Base-by-base conservation (phyloP, 2,888 invertebrate species). In the Notocelia uddmanniana region DNA sequence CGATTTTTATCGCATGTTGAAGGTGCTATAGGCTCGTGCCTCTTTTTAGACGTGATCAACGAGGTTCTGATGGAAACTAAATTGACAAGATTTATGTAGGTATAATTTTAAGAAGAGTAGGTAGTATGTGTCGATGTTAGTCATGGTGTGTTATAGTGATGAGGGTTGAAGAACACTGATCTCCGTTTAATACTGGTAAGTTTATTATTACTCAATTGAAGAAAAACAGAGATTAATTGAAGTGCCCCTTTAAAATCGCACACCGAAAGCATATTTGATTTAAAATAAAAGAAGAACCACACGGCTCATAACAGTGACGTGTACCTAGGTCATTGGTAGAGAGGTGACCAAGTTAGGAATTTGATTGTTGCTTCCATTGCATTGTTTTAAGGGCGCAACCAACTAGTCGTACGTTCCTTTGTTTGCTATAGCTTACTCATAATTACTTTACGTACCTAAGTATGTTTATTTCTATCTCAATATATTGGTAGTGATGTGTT, bases 21-120 rank as follows among this genome's bases (percentile, higher is more conserved):
- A 81, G 87, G 87, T 87, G 87, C 87, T 87, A 85, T 81, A 82
- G 83, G 84, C 83, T 76, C 80, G 84, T 85, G 85, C 85, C 85
- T 79, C 57, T 9, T 34, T 37, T 50, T 15, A 52, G 26, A 58
- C 23, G 26, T 64, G 23, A 41, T 41, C 64, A 50, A 23, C 57
- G 69, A 63, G 55, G 63, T 50, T 69, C 55, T 57, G 48, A 31
- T 50, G 13, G 31, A 68, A 52, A 6, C 31, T 50, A 19, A 37
- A 45, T 48, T n/a, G 31, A 60, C 18, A 18, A 37, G 52, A 59
- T 60, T 68, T 60, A 60, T 10, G n/a, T 2, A 54, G 57, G 18
- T 34, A 34, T n/a, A 23, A 23, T 9, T n/a, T 10, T 11, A 15
- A 18, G 3, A 18, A 50, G 48, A 19, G n/a, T 57, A 13, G n/a